phyloP scores from a whole-genome alignment of 2,888 invertebrate genomes.

The Priocnemis perturbator region DNA sequence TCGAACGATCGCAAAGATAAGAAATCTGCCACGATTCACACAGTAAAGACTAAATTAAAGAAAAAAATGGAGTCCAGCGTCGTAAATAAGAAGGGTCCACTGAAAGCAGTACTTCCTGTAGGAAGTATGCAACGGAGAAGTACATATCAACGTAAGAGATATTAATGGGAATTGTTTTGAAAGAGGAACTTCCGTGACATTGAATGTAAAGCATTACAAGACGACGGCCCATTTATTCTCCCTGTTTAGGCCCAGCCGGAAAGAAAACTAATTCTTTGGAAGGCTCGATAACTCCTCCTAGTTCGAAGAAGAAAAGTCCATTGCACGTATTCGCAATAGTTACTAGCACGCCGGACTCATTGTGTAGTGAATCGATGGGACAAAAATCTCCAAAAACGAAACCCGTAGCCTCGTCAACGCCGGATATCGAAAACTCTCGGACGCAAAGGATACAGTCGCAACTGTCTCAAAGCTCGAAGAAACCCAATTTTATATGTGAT shows the following conservation, averaged over 20 bases:
- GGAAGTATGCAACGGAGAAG: constrained; percentile 67
- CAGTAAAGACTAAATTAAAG: constrained; percentile 61
- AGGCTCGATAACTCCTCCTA: constrained; percentile 54
- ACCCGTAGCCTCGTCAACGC: constrained; percentile 69
- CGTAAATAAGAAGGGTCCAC: constrained; percentile 64
- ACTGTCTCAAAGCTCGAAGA: constrained; percentile 24
- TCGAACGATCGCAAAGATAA: constrained; percentile 26
- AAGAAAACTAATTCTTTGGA: constrained; percentile 35
- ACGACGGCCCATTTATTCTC: too few relatives aligned
- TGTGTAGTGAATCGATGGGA: constrained; percentile 17
- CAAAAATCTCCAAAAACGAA: constrained; percentile 58
- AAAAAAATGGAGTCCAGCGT: constrained; percentile 52
- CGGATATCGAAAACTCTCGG: constrained; percentile 49
- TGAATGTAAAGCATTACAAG: too few relatives aligned
- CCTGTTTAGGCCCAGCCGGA: constrained; percentile 37
- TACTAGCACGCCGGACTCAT: constrained; percentile 67
- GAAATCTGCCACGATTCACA: constrained; percentile 32
- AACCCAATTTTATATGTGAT: constrained; percentile 51
- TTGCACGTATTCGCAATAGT: constrained; percentile 29
- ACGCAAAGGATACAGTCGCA: constrained; percentile 12
- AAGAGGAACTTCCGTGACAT: too few relatives aligned
- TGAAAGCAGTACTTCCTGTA: constrained; percentile 70
- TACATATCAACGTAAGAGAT: constrained; percentile 30
- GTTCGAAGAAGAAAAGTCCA: constrained; percentile 19
- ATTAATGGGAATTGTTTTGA: background rate